phyloP scores from a whole-genome alignment of 2,113 vertebrate species.

The Ascaphus truei region DNA sequence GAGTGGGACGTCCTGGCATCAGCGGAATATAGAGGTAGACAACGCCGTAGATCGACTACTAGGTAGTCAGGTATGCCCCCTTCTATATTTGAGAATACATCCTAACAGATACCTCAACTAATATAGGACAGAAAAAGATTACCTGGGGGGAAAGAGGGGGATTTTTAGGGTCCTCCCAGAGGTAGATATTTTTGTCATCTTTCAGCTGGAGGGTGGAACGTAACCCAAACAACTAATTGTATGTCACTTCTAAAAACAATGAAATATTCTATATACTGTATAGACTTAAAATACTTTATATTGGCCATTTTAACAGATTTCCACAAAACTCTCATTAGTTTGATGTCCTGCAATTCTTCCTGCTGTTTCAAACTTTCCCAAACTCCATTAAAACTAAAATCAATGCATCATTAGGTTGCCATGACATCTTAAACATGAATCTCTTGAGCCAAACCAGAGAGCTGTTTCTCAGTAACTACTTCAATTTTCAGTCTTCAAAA shows the following conservation, averaged over 20 bases:
- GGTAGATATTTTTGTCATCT: background rate
- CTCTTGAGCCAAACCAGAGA: background rate
- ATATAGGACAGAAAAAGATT: too few relatives aligned
- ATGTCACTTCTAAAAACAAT: background rate
- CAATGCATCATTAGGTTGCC: slow-evolving; percentile 26
- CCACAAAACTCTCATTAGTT: slow-evolving; percentile 18
- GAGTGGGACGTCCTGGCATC: too few relatives aligned
- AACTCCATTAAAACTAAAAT: slow-evolving; percentile 30
- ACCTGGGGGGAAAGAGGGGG: too few relatives aligned
- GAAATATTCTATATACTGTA: background rate
- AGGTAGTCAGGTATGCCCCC: too few relatives aligned
- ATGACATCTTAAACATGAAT: background rate
- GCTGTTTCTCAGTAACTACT: background rate
- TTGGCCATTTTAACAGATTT: slow-evolving; percentile 3
- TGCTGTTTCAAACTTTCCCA: slow-evolving; percentile 12
- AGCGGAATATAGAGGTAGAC: too few relatives aligned
- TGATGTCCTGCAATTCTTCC: slow-evolving; percentile 22
- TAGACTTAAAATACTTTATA: background rate
- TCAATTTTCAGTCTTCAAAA: slow-evolving; percentile 12
- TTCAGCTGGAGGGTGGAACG: background rate
- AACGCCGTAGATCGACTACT: too few relatives aligned
- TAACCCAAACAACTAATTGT: too few relatives aligned
- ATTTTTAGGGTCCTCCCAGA: too few relatives aligned
- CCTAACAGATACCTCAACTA: too few relatives aligned
- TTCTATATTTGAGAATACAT: too few relatives aligned